Evolutionary conservation across 2,888 invertebrate genomes (phyloP), one percentile per base, ranked within the genome.

Genomic region (Cartodere bifasciata): DNA sequence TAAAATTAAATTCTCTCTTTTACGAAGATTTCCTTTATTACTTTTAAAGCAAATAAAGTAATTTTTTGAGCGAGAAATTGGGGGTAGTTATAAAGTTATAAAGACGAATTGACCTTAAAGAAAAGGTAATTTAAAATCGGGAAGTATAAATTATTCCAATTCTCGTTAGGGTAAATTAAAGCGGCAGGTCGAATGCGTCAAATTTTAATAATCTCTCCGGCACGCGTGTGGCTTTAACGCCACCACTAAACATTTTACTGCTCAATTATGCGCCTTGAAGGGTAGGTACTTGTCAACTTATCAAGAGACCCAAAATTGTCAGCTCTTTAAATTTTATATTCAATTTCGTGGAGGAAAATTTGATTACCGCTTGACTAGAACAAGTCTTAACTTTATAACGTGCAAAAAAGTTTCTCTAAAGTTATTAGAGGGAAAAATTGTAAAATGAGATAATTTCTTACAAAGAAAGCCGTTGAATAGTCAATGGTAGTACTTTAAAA

Each of bases 311-410:
- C 47, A 40, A 52, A 53, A 54, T 52, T 55, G 54, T 53, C 54
- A 51, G 47, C 52, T 56, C 53, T 53, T 56, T 53, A 53, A 58
- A 58, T 58, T 58, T 58, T 56, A 56, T 56, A 58, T 58, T 58
- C 58, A 58, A 58, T 58, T 58, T 58, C 42, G 46, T 44, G 45
- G 47, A 49, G 52, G 49, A 52, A 52, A 55, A 55, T 55, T 54
- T 52, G 54, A 55, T 55, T 55, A 55, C 45, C 37, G 40, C 40
- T 13, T 16, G 46, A 45, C 49, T 50, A 48, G 49, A 47, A 46
- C 47, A 46, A 45, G 47, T 46, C 44, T 39, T 43, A 45, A 44
- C 44, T 48, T 41, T 39, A n/a, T 34, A 33, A 37, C 33, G 38
- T 35, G 32, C 38, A 42, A 41, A 40, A 41, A 43, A 40, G 41